A percentile compares a stretch with the other conserved stretches of the same genome.
Evolutionary conservation across 2,888 invertebrate species (phyloP).

Genomic region (Agonum fuliginosum): DNA sequence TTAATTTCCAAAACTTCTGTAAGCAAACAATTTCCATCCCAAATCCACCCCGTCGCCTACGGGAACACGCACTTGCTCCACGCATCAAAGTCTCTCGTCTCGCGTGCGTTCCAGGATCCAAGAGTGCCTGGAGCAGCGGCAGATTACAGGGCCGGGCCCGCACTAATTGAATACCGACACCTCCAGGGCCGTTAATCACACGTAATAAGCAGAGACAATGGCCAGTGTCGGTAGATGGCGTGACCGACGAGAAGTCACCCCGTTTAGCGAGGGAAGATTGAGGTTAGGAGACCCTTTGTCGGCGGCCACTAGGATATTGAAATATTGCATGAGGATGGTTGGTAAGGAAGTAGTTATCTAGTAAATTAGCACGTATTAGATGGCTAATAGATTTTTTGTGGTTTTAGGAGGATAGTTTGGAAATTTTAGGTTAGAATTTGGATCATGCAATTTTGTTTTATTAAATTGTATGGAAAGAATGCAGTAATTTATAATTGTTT

Average conservation of each 20-base stretch:
- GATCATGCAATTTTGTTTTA: constrained; percentile 16
- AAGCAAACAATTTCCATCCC: not conserved
- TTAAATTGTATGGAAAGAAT: not conserved
- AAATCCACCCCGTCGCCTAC: constrained; percentile 50
- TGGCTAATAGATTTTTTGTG: constrained; percentile 30
- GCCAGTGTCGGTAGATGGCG: constrained; percentile 62
- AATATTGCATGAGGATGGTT: constrained; percentile 39
- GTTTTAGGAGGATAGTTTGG: not conserved
- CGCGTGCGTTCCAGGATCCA: constrained; percentile 37
- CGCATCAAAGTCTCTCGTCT: constrained; percentile 44
- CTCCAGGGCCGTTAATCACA: constrained; percentile 63
- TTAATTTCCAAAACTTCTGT: constrained; percentile 1
- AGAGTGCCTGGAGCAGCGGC: constrained; percentile 61
- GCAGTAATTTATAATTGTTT: not conserved
- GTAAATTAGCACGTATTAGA: constrained; percentile 41
- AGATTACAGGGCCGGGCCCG: constrained; percentile 62
- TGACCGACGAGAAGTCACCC: constrained; percentile 59
- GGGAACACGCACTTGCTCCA: constrained; percentile 49
- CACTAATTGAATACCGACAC: constrained; percentile 64
- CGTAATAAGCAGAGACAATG: constrained; percentile 64
- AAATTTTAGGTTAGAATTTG: not conserved
- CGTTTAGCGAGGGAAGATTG: constrained; percentile 45
- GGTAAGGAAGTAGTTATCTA: constrained; percentile 1
- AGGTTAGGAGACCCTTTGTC: constrained; percentile 56
- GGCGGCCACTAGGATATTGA: constrained; percentile 48